Percentiles rank a stretch among this genome's conserved stretches.
These are phyloP conservation scores for Forbesichthys agassizii DNA, from an alignment of 2,113 vertebrate genomes.

Conservation along the genomic window DNA sequence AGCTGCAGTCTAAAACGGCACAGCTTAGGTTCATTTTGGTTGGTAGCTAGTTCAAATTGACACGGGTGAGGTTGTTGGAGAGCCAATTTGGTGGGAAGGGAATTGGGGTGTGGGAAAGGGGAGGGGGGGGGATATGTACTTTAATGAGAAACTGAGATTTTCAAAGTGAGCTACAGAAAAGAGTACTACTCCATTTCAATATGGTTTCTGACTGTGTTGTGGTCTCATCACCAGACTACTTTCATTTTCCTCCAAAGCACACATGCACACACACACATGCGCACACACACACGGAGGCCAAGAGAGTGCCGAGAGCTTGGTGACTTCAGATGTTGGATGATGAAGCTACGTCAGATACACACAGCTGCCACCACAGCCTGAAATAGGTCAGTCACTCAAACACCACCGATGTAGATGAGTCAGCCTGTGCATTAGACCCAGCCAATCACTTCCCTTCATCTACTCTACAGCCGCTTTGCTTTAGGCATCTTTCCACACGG, in stretches of 20 bases:
- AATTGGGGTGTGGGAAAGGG: neutral
- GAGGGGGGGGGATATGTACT: neutral
- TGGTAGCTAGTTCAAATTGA: no score
- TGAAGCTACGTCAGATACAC: constrained; percentile 3
- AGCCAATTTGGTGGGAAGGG: no score
- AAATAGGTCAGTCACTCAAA: constrained; percentile 50
- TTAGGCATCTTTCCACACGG: constrained; percentile 57
- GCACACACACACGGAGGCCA: constrained; percentile 3
- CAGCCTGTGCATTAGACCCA: constrained; percentile 37
- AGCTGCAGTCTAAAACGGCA: no score
- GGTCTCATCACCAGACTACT: constrained; percentile 61
- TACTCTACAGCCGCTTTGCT: constrained; percentile 27
- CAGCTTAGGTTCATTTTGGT: no score
- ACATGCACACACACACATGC: constrained; percentile 35
- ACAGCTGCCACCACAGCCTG: constrained; percentile 53
- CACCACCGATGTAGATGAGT: constrained; percentile 43
- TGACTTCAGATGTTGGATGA: constrained; percentile 46
- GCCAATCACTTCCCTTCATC: constrained; percentile 60
- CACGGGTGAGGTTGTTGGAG: no score
- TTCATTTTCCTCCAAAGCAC: constrained; percentile 60
- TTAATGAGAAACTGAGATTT: neutral
- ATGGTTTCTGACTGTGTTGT: constrained; percentile 61
- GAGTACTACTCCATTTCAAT: constrained; percentile 50
- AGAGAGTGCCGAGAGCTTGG: constrained; percentile 16
- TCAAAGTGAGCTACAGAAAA: constrained; percentile 9